Conservation (phyloP, 2,113 vertebrate species). For the Paradoxurus hermaphroditus region DNA sequence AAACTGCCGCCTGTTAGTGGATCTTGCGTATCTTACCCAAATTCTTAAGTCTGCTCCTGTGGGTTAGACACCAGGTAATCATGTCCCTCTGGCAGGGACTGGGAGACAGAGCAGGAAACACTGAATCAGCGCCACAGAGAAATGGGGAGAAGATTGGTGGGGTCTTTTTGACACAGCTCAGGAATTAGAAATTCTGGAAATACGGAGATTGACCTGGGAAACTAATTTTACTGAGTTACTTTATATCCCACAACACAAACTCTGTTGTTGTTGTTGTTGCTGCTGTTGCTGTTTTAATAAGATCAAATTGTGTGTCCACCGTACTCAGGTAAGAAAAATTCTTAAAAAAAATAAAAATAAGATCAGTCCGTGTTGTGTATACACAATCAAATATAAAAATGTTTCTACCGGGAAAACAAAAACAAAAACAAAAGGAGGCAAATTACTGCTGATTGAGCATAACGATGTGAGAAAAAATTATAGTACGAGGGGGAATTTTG, state of each 20-base stretch:
- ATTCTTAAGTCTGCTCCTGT: background rate
- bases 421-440: background rate
- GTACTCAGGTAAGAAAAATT: background rate
- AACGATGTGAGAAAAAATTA: background rate
- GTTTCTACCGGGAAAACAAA: background rate
- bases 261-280: background rate
- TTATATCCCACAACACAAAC: background rate
- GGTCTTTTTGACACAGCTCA: background rate
- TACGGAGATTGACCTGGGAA: background rate
- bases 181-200: slow-evolving; percentile 2
- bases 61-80: background rate
- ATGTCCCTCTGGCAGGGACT: background rate
- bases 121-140: background rate
- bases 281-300: background rate
- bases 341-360: background rate
- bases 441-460: background rate
- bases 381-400: slow-evolving; percentile 8
- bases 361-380: background rate
- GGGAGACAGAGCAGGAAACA: background rate
- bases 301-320: background rate
- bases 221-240: background rate
- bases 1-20: background rate
- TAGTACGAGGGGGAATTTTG: background rate
- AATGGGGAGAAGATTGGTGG: background rate
- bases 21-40: background rate